Evolutionary conservation across 2,888 invertebrate species (phyloP).

Genomic region (Unio pictorum): DNA sequence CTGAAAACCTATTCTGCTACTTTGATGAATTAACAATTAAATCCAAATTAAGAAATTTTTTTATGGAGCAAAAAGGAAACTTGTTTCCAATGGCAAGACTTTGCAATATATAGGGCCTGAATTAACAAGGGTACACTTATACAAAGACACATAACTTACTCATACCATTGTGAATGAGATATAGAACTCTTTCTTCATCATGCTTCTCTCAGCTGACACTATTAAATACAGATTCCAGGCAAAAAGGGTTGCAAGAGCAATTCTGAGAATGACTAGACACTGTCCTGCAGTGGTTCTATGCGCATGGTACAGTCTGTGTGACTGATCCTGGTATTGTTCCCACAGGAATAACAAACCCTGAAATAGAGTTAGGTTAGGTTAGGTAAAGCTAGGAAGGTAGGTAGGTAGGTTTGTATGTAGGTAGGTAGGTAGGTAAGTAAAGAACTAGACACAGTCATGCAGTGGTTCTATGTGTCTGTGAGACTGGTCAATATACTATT

Average conservation of each 20-base stretch:
- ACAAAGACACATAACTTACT: neutral
- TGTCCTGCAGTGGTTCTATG: conserved; percentile 61
- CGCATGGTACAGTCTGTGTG: conserved; percentile 61
- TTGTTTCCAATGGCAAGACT: neutral
- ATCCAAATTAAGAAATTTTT: no score
- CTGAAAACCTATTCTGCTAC: no score
- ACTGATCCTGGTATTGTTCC: conserved; percentile 64
- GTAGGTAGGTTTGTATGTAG: neutral
- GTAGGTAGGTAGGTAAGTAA: conserved; percentile 19
- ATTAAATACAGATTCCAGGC: conserved; percentile 59
- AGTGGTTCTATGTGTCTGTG: conserved; percentile 58
- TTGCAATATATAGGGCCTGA: neutral
- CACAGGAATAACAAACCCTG: conserved; percentile 65
- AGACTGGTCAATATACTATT: conserved; percentile 61
- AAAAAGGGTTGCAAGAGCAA: conserved; percentile 62
- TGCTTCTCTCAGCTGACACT: conserved; percentile 58
- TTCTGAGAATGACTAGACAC: conserved; percentile 56
- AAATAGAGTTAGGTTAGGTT: conserved; percentile 2
- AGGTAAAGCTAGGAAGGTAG: neutral
- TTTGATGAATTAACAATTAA: no score
- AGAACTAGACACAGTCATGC: conserved; percentile 56
- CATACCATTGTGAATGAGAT: conserved; percentile 64
- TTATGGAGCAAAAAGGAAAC: neutral
- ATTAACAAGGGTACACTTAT: neutral
- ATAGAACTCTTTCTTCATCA: conserved; percentile 64